These are phyloP conservation scores for Sarcophaga carnaria DNA, from an alignment of 2,888 invertebrate species.

Conservation along the genomic window DNA sequence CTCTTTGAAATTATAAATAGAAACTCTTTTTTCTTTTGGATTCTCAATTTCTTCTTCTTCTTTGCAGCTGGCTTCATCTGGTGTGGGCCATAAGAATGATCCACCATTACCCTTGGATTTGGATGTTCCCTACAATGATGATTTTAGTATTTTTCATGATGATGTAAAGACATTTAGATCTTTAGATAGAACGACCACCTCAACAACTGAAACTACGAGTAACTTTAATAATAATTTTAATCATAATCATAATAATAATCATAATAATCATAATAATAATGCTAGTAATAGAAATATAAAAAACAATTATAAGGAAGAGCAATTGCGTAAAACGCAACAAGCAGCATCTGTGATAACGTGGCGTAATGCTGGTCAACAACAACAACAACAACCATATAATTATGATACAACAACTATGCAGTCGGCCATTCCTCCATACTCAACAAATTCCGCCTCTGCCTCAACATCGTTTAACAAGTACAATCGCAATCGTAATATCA, in stretches of 20 bases:
- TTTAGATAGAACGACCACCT: slow-evolving; percentile 68
- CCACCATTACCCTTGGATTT: slow-evolving; percentile 86
- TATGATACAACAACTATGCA: slow-evolving; percentile 41
- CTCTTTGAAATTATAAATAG: not conserved
- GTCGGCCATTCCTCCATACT: slow-evolving; percentile 42
- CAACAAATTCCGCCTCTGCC: slow-evolving; percentile 58
- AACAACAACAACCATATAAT: slow-evolving; percentile 48
- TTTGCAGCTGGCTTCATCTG: slow-evolving; percentile 71
- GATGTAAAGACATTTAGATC: slow-evolving; percentile 71
- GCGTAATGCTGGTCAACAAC: slow-evolving; percentile 70
- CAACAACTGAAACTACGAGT: slow-evolving; percentile 69
- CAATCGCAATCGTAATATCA: slow-evolving; percentile 80
- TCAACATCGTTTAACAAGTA: slow-evolving; percentile 71
- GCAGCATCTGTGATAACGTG: slow-evolving; percentile 71
- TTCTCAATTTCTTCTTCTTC: not conserved
- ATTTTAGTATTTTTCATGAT: slow-evolving; percentile 83
- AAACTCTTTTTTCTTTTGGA: slow-evolving; percentile 19
- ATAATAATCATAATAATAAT: slow-evolving; percentile 68
- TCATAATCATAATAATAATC: slow-evolving; percentile 67
- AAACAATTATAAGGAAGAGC: slow-evolving; percentile 52
- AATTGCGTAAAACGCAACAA: slow-evolving; percentile 66
- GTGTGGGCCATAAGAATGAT: slow-evolving; percentile 81
- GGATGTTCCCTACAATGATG: slow-evolving; percentile 86
- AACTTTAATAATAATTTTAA: slow-evolving; percentile 57
- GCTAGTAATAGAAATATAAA: slow-evolving; percentile 17